Evolutionary conservation across 2,888 invertebrate species (phyloP).

Genomic region (Melinaea menophilus): DNA sequence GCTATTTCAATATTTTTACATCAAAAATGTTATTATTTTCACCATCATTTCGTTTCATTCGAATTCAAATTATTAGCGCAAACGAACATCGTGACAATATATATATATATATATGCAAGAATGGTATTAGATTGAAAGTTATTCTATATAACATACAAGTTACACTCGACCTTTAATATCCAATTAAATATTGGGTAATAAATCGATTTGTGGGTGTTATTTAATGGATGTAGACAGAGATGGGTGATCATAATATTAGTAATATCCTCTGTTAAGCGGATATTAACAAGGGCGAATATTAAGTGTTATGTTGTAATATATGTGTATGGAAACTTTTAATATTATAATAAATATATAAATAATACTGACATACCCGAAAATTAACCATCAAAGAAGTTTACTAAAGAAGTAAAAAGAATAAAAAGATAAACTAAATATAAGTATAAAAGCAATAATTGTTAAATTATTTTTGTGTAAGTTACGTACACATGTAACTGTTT

Average conservation of each 20-base stretch:
- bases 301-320: conserved; percentile 11
- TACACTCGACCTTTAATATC: conserved; percentile 21
- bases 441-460: no score
- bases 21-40: no score
- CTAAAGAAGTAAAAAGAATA: no score
- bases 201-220: conserved; percentile 22
- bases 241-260: conserved; percentile 12
- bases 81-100: neutral
- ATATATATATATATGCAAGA: conserved; percentile 5
- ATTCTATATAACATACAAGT: conserved; percentile 13
- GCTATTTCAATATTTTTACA: conserved; percentile 1
- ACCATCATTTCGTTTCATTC: no score
- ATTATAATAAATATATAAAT: neutral
- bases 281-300: conserved; percentile 22
- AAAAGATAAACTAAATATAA: no score
- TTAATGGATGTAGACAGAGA: conserved; percentile 15
- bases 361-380: neutral
- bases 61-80: no score
- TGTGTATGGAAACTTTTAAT: no score
- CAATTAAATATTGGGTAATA: conserved; percentile 25
- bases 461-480: no score
- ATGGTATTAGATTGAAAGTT: conserved; percentile 12
- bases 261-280: conserved; percentile 21
- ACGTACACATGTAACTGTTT: no score
- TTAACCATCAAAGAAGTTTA: no score